These are phyloP conservation scores for Apeira syringaria DNA, from an alignment of 2,888 invertebrate species.

Conservation along the genomic window DNA sequence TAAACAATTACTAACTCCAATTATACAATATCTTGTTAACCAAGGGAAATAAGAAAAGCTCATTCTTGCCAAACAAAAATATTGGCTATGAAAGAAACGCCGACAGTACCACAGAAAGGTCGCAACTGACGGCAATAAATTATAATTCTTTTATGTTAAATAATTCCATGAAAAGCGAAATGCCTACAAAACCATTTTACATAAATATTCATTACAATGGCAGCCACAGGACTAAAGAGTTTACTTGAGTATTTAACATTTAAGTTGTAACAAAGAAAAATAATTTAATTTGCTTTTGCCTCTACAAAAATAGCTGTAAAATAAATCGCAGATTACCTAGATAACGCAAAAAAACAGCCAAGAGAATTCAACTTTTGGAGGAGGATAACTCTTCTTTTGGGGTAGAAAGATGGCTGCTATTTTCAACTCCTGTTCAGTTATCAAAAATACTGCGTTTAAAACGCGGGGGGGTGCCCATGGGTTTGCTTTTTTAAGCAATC, in stretches of 20 bases:
- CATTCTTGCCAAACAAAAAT: neutral
- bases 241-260: slow-evolving; percentile 9
- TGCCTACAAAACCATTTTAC: slow-evolving; percentile 12
- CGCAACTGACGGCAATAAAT: slow-evolving; percentile 30
- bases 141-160: slow-evolving; percentile 29
- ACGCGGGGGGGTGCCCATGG: no score
- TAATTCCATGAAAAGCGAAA: slow-evolving; percentile 17
- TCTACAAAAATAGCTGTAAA: neutral
- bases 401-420: no score
- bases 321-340: no score
- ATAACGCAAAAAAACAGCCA: no score
- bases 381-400: no score
- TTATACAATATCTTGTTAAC: no score
- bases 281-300: neutral
- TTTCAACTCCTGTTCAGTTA: no score
- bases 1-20: no score
- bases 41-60: no score
- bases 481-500: no score
- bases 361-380: no score
- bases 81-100: neutral
- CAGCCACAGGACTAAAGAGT: slow-evolving; percentile 23
- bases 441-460: no score
- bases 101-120: neutral
- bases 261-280: slow-evolving; percentile 1
- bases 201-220: slow-evolving; percentile 41